These are phyloP conservation scores for Phalacrocorax aristotelis DNA, from an alignment of 2,113 vertebrate species.

Conservation along the genomic window DNA sequence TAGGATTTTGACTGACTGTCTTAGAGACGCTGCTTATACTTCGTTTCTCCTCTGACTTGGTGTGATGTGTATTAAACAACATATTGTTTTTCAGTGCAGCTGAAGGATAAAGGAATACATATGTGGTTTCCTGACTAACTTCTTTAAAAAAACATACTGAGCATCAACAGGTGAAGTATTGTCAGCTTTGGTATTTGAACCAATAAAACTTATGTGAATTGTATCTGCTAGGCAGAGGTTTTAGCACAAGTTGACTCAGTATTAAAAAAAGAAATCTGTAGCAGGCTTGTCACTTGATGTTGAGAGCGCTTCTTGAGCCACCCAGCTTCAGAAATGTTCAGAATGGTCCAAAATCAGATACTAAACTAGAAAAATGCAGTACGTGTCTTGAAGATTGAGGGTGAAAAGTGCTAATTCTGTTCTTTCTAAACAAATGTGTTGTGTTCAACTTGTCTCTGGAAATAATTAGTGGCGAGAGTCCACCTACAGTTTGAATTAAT, in stretches of 20 bases:
- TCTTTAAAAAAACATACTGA: background rate
- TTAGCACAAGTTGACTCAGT: background rate
- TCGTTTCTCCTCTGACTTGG: background rate
- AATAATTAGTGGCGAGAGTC: conserved; percentile 25
- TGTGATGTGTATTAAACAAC: background rate
- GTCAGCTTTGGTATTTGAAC: background rate
- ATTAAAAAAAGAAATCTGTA: background rate
- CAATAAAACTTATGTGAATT: background rate
- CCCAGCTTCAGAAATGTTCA: background rate
- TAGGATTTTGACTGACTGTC: background rate
- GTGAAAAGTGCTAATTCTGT: background rate
- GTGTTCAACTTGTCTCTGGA: conserved; percentile 6
- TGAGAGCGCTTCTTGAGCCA: background rate
- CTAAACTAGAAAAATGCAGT: background rate
- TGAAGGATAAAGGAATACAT: background rate
- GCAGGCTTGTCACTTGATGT: background rate
- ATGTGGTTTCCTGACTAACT: background rate
- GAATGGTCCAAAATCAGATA: background rate
- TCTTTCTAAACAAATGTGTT: background rate
- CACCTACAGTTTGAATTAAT: conserved; percentile 13
- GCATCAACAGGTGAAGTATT: background rate
- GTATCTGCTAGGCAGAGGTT: background rate
- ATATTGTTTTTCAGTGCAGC: background rate
- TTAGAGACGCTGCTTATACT: background rate
- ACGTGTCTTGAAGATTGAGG: background rate